Evolutionary conservation across 2,888 invertebrate genomes (phyloP).

Genomic region (Caenorhabditis sulstoni): DNA sequence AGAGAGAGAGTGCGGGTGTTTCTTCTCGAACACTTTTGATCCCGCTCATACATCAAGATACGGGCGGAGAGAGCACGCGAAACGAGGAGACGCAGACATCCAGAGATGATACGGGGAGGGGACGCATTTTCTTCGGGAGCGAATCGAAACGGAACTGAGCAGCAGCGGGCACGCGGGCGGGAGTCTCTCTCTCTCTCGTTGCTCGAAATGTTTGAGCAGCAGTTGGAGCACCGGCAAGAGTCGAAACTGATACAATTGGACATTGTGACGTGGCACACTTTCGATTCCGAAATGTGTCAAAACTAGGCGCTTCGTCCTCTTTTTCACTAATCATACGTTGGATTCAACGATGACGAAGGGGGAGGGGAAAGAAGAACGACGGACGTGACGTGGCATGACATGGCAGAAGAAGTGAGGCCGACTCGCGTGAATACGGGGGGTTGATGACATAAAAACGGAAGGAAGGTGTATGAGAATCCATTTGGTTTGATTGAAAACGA

Average conservation of each 20-base stretch:
- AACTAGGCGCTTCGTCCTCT: too few species aligned
- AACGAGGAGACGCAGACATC: slow-evolving; percentile 21
- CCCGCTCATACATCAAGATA: slow-evolving; percentile 50
- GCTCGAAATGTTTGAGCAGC: slow-evolving; percentile 46
- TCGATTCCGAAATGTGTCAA: too few species aligned
- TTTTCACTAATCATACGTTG: too few species aligned
- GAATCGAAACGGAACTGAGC: slow-evolving; percentile 1
- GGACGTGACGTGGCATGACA: not conserved
- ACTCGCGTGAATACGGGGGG: slow-evolving; percentile 4
- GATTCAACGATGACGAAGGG: not conserved
- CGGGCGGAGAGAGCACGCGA: slow-evolving; percentile 12
- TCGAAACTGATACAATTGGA: slow-evolving; percentile 38
- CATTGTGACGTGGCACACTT: slow-evolving; percentile 50
- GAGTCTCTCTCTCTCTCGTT: too few species aligned
- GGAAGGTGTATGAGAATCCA: slow-evolving; percentile 5
- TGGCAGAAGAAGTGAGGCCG: not conserved
- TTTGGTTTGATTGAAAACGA: slow-evolving; percentile 45
- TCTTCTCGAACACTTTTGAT: slow-evolving; percentile 50
- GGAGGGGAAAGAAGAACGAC: too few species aligned
- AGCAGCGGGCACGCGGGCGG: too few species aligned
- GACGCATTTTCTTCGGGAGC: slow-evolving; percentile 23
- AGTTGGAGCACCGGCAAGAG: too few species aligned
- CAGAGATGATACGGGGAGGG: slow-evolving; percentile 52
- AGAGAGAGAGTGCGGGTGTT: not conserved
- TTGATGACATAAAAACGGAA: slow-evolving; percentile 8